Evolutionary conservation across 2,888 invertebrate genomes (phyloP), one percentile per base, ranked within the genome.

Genomic region (Hirtodrosophila alboralis): DNA sequence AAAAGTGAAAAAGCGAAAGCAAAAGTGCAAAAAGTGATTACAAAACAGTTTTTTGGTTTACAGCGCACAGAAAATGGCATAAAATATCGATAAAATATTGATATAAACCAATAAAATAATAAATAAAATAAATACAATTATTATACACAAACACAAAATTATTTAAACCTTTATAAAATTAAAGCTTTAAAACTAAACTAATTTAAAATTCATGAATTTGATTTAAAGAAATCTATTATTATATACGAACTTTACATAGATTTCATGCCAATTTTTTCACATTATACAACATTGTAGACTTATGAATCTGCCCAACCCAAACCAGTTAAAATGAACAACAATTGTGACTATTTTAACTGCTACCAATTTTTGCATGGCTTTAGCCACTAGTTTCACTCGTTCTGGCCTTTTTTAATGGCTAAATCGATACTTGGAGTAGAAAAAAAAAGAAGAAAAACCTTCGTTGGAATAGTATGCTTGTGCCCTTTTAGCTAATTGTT

Each of bases 1-100:
- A 56, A 67, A 77, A 76, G 62, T 65, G 60, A 54, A n/a, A n/a
- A n/a, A 51, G 58, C 37, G 40, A 36, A 69, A 58, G 49, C 26
- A 47, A 58, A 63, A 56, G 75, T 81, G 75, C 33, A 52, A 52
- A 53, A 78, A 67, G 64, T 85, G 67, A 78, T 83, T 71, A 78
- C 47, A 65, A 81, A 81, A 78, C 75, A 58, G 45, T 48, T 52
- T 10, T 1, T 12, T 38, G 26, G 23, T 31, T 16, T 27, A 3
- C 10, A 27, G 21, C 31, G 14, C 4, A 23, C 4, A 6, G 3
- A 16, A 13, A 30, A 38, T 8, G 12, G 2, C 4, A 16, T 34
- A 12, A 10, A 9, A 44, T 34, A 12, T 4, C 18, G 14, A 43
- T 14, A 10, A 14, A 14, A 10, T 18, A 45, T 28, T 12, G 21